Conservation (phyloP, 2,113 vertebrate genomes). For the Syngnathus floridae region DNA sequence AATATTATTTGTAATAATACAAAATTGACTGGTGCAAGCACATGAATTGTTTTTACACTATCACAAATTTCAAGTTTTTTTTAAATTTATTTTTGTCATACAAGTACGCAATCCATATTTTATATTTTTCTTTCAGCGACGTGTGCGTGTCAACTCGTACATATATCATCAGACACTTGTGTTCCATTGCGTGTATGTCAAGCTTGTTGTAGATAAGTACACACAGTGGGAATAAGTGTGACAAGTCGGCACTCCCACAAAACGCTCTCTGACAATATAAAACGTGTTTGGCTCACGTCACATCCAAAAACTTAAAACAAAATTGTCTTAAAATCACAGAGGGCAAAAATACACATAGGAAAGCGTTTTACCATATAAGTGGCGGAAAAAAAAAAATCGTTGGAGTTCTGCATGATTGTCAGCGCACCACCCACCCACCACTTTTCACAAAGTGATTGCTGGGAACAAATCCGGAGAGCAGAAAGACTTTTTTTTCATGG, state of each 20-base stretch:
- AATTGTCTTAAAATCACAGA: constrained; percentile 12
- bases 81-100: no score
- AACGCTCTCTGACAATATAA: neutral
- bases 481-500: neutral
- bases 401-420: constrained; percentile 21
- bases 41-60: no score
- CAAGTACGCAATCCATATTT: neutral
- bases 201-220: neutral
- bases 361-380: constrained; percentile 24
- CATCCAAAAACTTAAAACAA: constrained; percentile 13
- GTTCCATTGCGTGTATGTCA: neutral
- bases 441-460: constrained; percentile 12
- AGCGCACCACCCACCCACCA: constrained; percentile 30
- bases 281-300: constrained; percentile 6
- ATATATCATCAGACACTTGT: neutral
- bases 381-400: constrained; percentile 3
- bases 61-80: no score
- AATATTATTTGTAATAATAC: no score
- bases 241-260: neutral
- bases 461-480: neutral
- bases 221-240: neutral
- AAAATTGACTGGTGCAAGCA: no score
- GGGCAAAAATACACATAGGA: constrained; percentile 1
- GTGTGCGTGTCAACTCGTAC: neutral
- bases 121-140: neutral